Evolutionary conservation across 2,797 vertebrate species (phyloP).

Genomic region (Paguma larvata): DNA sequence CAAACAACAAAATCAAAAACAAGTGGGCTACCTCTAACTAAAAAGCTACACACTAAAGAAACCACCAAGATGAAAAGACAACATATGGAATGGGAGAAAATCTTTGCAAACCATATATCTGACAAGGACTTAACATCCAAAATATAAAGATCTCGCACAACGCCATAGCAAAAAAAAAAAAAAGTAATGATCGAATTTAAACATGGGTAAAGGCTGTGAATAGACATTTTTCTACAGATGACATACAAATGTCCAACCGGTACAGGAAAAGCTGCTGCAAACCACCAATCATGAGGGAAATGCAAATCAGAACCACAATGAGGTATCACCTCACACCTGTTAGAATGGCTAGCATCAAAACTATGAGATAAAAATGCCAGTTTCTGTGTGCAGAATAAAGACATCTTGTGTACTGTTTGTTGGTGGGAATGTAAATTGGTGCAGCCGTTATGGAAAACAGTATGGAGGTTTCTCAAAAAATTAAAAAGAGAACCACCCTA

Average conservation of each 20-base stretch:
- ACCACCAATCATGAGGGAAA: neutral
- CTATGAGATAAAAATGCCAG: neutral
- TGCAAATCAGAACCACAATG: neutral
- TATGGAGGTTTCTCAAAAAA: neutral
- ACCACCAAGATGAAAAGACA: neutral
- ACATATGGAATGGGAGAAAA: neutral
- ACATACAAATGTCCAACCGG: neutral
- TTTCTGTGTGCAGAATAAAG: neutral
- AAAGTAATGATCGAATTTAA: neutral
- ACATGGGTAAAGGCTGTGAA: neutral
- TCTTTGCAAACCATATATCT: neutral
- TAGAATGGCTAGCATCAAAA: neutral
- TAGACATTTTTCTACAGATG: neutral
- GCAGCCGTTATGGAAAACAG: neutral
- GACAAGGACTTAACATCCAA: neutral
- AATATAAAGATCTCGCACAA: neutral
- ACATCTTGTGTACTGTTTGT: neutral
- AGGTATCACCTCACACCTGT: neutral
- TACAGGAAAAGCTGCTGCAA: neutral
- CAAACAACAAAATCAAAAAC: neutral
- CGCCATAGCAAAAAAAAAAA: neutral
- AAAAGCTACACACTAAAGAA: neutral
- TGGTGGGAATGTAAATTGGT: neutral
- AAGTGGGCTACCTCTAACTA: neutral
- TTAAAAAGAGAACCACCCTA: neutral